Base-by-base conservation (phyloP, 2,888 invertebrate species). In the Drosophila meridionalis region DNA sequence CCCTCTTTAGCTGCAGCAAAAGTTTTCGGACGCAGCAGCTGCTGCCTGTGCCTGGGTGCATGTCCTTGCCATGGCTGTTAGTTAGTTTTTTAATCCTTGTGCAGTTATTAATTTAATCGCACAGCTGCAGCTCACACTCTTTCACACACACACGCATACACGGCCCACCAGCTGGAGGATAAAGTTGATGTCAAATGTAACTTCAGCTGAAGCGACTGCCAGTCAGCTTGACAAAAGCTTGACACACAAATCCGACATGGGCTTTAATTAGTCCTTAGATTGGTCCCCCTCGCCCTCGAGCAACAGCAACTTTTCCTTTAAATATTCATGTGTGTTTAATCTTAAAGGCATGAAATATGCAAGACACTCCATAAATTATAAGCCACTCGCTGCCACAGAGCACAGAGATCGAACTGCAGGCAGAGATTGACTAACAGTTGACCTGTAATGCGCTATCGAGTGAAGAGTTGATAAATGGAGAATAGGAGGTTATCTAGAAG, bases 31-130 rank as follows among this genome's bases (percentile, higher is more conserved):
- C 63, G 52, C 42, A 57, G 72, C 20, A 56, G 78, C 52, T 52
- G 50, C 9, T 66, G 57, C 63, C 64, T 6, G 7, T 1, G 30
- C 63, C 12, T 67, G 63, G 57, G 70, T 66, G 77, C 77, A 73
- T 87, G 90, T 82, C 80, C 88, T 80, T 86, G 86, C 56, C 52
- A 78, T 78, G 80, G 80, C 76, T 74, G 80, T 76, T 83, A 74
- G 80, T 82, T 85, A 74, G 73, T 83, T 87, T 78, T 88, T 90
- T 83, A 90, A 87, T 88, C 89, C 87, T 78, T 83, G 80, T 80
- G 73, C 82, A 86, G 80, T 90, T 87, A 90, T 87, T 87, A 90
- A 90, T 88, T 90, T 88, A 87, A 90, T 88, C 81, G 73, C 88
- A 76, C 83, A 89, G 88, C 89, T 85, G 85, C 87, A 87, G 75